Percentiles rank a stretch among this genome's conserved stretches.
phyloP scores from a whole-genome alignment of 35 echinoderm and acorn worm species.

The Heliocidaris erythrogramma region DNA sequence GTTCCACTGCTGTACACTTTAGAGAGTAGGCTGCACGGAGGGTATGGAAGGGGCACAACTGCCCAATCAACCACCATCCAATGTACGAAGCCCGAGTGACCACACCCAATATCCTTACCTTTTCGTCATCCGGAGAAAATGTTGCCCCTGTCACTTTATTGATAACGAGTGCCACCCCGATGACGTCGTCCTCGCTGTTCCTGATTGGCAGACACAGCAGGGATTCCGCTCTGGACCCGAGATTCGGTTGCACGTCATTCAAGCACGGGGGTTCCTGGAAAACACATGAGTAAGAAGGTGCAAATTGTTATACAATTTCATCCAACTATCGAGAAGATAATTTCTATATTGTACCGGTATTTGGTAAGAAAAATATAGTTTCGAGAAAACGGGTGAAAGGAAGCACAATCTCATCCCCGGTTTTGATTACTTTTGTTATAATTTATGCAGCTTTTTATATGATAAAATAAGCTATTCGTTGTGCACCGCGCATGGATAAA shows the following conservation, averaged over 20 bases:
- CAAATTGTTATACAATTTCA: not conserved
- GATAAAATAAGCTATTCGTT: too few species aligned
- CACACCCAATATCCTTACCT: slow-evolving; percentile 56
- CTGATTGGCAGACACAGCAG: slow-evolving; percentile 86
- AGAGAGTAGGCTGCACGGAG: not conserved
- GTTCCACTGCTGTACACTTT: too few species aligned
- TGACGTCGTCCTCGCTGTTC: slow-evolving; percentile 94
- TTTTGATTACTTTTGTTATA: too few species aligned
- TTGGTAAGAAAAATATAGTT: too few species aligned
- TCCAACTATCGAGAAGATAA: not conserved
- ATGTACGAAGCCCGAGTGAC: not conserved
- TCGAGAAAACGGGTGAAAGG: too few species aligned
- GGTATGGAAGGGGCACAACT: not conserved
- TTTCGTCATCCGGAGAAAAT: slow-evolving; percentile 89
- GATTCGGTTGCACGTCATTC: slow-evolving; percentile 72
- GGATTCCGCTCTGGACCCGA: slow-evolving; percentile 66
- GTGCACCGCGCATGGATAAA: too few species aligned
- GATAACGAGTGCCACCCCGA: slow-evolving; percentile 77
- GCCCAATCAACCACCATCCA: not conserved
- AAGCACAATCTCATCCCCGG: too few species aligned
- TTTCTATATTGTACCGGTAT: not conserved
- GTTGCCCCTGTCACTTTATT: slow-evolving; percentile 74
- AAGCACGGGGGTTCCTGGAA: slow-evolving; percentile 60
- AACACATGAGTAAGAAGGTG: not conserved
- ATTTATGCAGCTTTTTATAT: too few species aligned